phyloP scores from a whole-genome alignment of 2,888 invertebrate genomes.

The Siphonodentalium dalli region DNA sequence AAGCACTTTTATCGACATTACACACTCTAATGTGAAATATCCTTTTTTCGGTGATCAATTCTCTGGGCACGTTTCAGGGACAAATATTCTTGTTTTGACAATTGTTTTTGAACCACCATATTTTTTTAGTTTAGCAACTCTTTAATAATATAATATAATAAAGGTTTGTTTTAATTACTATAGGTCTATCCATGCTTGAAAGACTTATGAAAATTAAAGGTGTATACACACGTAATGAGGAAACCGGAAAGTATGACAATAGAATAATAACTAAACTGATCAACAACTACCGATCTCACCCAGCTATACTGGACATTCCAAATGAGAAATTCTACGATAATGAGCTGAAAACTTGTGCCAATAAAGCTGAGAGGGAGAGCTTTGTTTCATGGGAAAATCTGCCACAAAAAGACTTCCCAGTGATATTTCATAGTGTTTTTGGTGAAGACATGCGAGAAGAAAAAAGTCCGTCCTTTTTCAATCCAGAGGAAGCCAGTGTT shows the following conservation, averaged over 20 bases:
- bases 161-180: not conserved
- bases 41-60: no score
- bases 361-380: slow-evolving; percentile 27
- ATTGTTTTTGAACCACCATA: no score
- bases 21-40: no score
- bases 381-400: slow-evolving; percentile 41
- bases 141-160: no score
- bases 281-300: slow-evolving; percentile 85
- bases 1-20: no score
- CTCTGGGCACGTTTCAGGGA: no score
- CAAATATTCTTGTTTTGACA: no score
- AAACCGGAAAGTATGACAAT: slow-evolving; percentile 15
- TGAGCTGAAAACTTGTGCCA: slow-evolving; percentile 70
- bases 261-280: slow-evolving; percentile 76
- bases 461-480: slow-evolving; percentile 42
- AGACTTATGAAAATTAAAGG: slow-evolving; percentile 68
- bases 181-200: slow-evolving; percentile 76
- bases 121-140: no score
- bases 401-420: slow-evolving; percentile 44
- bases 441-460: slow-evolving; percentile 36
- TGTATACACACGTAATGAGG: slow-evolving; percentile 7
- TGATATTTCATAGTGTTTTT: slow-evolving; percentile 60
- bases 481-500: slow-evolving; percentile 30
- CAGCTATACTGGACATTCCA: slow-evolving; percentile 77
- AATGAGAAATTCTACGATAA: slow-evolving; percentile 84